Conservation (phyloP, 2,888 invertebrate genomes). For the Mimachlamys varia region DNA sequence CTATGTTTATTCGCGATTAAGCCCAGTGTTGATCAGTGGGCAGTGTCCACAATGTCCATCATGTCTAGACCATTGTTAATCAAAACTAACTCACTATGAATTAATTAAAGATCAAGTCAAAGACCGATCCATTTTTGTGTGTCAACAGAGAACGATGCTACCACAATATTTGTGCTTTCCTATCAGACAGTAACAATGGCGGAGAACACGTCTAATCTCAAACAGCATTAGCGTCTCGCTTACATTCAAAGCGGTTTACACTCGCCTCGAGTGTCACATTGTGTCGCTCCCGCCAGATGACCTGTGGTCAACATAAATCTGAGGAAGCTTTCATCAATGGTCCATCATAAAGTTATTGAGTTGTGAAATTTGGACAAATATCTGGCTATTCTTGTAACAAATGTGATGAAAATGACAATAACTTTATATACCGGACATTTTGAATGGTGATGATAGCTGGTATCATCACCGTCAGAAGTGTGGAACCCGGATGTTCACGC, state of each 20-base stretch:
- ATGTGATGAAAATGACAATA: conserved; percentile 28
- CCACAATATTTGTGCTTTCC: conserved; percentile 32
- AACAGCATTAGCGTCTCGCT: background rate
- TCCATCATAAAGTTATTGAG: conserved; percentile 31
- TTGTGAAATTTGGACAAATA: conserved; percentile 34
- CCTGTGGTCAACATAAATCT: conserved; percentile 24
- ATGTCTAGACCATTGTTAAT: conserved; percentile 34
- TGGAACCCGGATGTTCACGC: background rate
- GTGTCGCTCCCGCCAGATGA: conserved; percentile 24
- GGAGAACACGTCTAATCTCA: background rate
- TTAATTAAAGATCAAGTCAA: conserved; percentile 28
- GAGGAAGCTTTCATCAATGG: conserved; percentile 1
- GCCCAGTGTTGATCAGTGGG: background rate
- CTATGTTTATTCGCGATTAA: background rate
- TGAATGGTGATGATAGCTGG: background rate
- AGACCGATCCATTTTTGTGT: conserved; percentile 21
- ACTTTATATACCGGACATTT: conserved; percentile 27
- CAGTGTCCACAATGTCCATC: conserved; percentile 22
- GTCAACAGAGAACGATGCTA: conserved; percentile 26
- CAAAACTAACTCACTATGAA: conserved; percentile 25
- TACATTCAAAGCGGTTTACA: conserved; percentile 27
- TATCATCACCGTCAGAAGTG: background rate
- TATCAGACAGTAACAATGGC: conserved; percentile 1
- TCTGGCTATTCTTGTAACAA: conserved; percentile 31
- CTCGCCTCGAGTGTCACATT: conserved; percentile 34